phyloP scores from a whole-genome alignment of 2,888 invertebrate species.

The Drepanosiphum platanoidis region DNA sequence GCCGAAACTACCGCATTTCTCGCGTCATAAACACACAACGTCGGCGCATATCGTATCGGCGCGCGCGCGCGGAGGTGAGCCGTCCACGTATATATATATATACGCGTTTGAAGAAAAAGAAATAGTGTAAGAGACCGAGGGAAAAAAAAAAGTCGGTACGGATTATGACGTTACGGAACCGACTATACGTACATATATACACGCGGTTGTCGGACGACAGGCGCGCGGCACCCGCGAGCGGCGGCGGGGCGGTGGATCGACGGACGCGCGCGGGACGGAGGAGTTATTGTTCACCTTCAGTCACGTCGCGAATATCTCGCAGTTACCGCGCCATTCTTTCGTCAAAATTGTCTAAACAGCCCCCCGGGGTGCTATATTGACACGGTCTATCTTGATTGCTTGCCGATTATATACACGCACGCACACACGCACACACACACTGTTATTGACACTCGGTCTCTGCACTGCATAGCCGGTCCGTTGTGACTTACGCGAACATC shows the following conservation, averaged over 20 bases:
- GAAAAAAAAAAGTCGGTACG: background rate
- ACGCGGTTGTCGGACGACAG: background rate
- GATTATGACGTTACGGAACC: constrained; percentile 32
- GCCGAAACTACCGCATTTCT: constrained; percentile 49
- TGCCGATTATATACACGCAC: constrained; percentile 50
- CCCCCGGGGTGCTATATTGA: constrained; percentile 56
- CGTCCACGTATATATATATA: constrained; percentile 4
- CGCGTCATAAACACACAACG: constrained; percentile 25
- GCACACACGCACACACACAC: background rate
- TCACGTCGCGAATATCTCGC: constrained; percentile 58
- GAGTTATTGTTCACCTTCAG: constrained; percentile 54
- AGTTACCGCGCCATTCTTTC: constrained; percentile 56
- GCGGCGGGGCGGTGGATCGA: background rate
- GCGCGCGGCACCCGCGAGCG: background rate
- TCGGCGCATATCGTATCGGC: background rate
- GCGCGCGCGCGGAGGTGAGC: background rate
- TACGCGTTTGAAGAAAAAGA: background rate
- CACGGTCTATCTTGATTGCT: constrained; percentile 60
- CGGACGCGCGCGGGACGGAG: background rate
- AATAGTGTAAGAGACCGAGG: too few species aligned
- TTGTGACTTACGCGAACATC: background rate
- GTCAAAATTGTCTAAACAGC: constrained; percentile 61
- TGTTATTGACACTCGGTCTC: background rate
- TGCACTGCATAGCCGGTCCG: background rate
- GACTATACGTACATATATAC: too few species aligned